phyloP scores from a whole-genome alignment of 2,888 invertebrate genomes.

The Pyralis farinalis region DNA sequence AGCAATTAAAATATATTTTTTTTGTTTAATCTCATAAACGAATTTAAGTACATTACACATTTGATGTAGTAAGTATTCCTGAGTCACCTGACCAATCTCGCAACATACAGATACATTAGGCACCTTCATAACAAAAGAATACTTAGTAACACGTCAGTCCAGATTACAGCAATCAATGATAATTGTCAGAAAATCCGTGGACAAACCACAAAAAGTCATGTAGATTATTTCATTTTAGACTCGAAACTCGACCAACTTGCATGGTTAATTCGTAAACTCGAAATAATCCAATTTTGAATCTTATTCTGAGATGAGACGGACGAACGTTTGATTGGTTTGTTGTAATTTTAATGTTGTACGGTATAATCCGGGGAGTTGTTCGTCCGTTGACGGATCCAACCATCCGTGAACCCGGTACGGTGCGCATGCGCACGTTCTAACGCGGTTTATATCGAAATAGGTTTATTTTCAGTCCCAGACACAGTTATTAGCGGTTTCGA shows the following conservation, averaged over 20 bases:
- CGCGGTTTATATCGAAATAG: not conserved
- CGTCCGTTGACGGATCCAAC: slow-evolving; percentile 56
- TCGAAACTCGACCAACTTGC: too few relatives aligned
- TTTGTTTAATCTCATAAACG: too few relatives aligned
- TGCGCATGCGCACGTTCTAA: slow-evolving; percentile 36
- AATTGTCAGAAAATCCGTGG: slow-evolving; percentile 56
- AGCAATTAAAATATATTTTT: too few relatives aligned
- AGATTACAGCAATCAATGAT: slow-evolving; percentile 50
- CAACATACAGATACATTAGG: too few relatives aligned
- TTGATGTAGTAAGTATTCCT: too few relatives aligned
- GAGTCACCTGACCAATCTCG: too few relatives aligned
- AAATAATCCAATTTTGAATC: slow-evolving; percentile 4
- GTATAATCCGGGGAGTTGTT: slow-evolving; percentile 47
- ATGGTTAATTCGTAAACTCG: not conserved
- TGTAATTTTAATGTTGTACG: slow-evolving; percentile 27
- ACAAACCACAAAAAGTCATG: slow-evolving; percentile 57
- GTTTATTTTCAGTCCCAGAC: not conserved
- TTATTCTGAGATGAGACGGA: not conserved
- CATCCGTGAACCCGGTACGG: slow-evolving; percentile 61
- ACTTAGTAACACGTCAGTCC: not conserved
- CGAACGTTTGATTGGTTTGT: slow-evolving; percentile 4
- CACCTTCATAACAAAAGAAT: not conserved
- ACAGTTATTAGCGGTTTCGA: not conserved
- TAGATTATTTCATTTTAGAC: slow-evolving; percentile 45
- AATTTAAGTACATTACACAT: too few relatives aligned